Evolutionary conservation across 1,140 invertebrate species (phyloP), one percentile per base, ranked within the genome.

Genomic region (Gonatopus flavifemur): DNA sequence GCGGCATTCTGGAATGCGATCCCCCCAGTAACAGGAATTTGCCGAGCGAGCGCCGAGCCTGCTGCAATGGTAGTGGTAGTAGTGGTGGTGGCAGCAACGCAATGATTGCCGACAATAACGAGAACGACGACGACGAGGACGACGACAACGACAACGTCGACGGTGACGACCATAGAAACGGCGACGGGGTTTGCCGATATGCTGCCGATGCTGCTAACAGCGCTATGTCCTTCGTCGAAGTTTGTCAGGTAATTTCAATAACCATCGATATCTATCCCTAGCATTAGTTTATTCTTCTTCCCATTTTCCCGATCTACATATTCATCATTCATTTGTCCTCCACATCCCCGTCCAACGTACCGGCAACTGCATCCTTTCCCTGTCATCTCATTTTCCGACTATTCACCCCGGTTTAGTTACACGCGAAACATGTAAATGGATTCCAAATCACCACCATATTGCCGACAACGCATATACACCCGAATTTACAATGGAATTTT

Each of bases 1-100:
- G 74, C 73, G 74, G 76, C 67, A 74, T 73, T 70, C 62, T 65
- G 73, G 72, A 78, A 75, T 74, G 68, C 58, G 69, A 73, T 70
- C 70, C 70, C 64, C 62, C 59, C 66, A 60, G 69, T 67, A 70
- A 70, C 67, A 69, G 63, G 67, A 70, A 70, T 67, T 66, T 54
- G 42, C 45, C 62, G 45, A 56, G 56, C 52, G 42, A 59, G 31
- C 57, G n/a, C n/a, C n/a, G 49, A 61, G 53, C 45, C 44, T 43
- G 22, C 38, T 40, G 24, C 42, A 33, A 31, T 13, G 33, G 32
- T 45, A 40, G 32, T 33, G 41, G 32, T 24, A 41, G 33, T 32
- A 40, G 40, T 16, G n/a, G 19, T 15, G 20, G 9, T 19, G 36
- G 4, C 19, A n/a, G 21, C 31, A 15, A 38, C 38, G 43, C 35